Conservation (phyloP, 2,888 invertebrate species). For the Gandaritis pyraliata region DNA sequence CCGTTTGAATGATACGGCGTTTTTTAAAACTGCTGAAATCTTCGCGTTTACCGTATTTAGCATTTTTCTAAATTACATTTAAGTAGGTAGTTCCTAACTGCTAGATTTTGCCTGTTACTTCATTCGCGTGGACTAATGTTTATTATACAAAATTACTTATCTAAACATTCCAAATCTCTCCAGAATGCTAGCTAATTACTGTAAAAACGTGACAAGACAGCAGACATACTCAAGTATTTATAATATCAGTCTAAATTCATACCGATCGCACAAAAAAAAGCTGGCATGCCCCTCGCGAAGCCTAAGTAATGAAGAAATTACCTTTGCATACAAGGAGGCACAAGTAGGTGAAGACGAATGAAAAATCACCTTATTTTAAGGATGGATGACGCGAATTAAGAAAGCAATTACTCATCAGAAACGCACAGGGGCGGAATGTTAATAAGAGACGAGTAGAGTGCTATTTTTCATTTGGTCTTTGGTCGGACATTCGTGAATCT, state of each 20-base stretch:
- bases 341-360: slow-evolving; percentile 64
- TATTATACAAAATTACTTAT: no score
- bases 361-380: slow-evolving; percentile 83
- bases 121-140: no score
- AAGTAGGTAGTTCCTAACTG: no score
- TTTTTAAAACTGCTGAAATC: no score
- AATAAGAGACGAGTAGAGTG: slow-evolving; percentile 77
- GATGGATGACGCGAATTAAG: slow-evolving; percentile 84
- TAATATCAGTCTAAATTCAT: neutral
- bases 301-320: slow-evolving; percentile 37
- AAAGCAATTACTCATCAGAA: slow-evolving; percentile 84
- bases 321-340: slow-evolving; percentile 40
- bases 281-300: slow-evolving; percentile 23
- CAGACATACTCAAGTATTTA: no score
- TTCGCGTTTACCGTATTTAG: no score
- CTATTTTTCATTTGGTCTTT: slow-evolving; percentile 76
- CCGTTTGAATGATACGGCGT: slow-evolving; percentile 44
- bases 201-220: no score
- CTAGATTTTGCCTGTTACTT: no score
- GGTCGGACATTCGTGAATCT: slow-evolving; percentile 63
- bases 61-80: no score
- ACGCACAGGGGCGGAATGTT: slow-evolving; percentile 80
- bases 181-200: no score
- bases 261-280: slow-evolving; percentile 10
- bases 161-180: no score